Percentiles rank a stretch among this genome's conserved stretches.
Conservation (phyloP, 2,888 invertebrate genomes). For the Mesorhabditis sp. region DNA sequence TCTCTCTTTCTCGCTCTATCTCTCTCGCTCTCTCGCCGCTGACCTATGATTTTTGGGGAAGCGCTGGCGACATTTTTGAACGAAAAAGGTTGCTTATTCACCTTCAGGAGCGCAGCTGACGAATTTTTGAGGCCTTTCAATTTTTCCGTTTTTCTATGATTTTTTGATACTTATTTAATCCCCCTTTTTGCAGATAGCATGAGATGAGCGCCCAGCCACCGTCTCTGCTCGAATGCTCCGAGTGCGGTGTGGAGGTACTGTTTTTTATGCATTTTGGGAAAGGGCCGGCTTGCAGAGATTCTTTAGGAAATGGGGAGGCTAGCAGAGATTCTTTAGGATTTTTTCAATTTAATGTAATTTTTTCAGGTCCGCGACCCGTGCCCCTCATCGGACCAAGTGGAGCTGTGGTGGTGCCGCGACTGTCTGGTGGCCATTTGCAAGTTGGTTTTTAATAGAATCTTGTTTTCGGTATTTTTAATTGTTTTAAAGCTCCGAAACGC, state of each 20-base stretch:
- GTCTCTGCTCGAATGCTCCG: background rate
- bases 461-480: background rate
- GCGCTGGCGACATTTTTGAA: too few species aligned
- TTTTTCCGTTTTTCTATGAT: too few species aligned
- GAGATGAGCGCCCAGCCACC: constrained; percentile 5
- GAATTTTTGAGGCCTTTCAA: too few species aligned
- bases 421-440: constrained; percentile 39
- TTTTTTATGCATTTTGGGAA: background rate
- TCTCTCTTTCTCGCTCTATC: too few species aligned
- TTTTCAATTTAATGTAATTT: background rate
- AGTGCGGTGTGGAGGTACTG: background rate
- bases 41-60: too few species aligned
- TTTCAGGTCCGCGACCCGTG: constrained; percentile 4
- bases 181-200: background rate
- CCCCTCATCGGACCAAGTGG: constrained; percentile 17
- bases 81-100: too few species aligned
- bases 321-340: background rate
- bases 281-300: background rate
- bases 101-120: too few species aligned
- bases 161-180: too few species aligned
- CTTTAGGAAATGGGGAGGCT: background rate
- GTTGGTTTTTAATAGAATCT: constrained; percentile 24
- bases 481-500: background rate
- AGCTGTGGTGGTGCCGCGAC: constrained; percentile 45
- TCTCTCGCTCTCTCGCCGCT: too few species aligned